Evolutionary conservation across 2,888 invertebrate species (phyloP).

Genomic region (Chaetogeoica ovagalla): DNA sequence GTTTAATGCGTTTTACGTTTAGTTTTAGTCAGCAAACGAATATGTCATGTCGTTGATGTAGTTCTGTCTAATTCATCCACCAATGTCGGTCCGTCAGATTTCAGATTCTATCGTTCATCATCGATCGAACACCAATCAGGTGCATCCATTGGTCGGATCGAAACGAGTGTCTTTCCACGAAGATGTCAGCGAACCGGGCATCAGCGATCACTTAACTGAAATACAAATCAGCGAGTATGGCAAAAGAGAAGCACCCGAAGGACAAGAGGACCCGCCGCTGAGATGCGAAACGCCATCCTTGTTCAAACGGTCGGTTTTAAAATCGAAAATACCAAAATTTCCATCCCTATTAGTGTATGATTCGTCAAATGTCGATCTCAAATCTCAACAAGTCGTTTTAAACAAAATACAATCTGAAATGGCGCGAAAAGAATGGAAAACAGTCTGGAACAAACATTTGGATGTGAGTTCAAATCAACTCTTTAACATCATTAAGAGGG

Average conservation of each 20-base stretch:
- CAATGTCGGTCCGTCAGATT: constrained; percentile 1
- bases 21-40: too few relatives aligned
- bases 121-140: constrained; percentile 22
- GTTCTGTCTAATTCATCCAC: neutral
- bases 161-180: constrained; percentile 40
- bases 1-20: too few relatives aligned
- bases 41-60: constrained; percentile 3
- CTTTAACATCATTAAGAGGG: constrained; percentile 24
- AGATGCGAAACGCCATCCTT: too few relatives aligned
- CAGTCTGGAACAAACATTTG: constrained; percentile 13
- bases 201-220: constrained; percentile 9
- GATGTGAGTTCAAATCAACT: constrained; percentile 10
- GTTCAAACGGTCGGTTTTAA: too few relatives aligned
- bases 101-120: constrained; percentile 29
- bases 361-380: too few relatives aligned
- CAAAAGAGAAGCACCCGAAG: constrained; percentile 34
- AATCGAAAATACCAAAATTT: too few relatives aligned
- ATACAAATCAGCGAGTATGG: constrained; percentile 10
- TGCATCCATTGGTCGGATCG: constrained; percentile 6
- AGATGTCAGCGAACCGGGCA: constrained; percentile 21
- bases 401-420: neutral
- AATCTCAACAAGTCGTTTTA: too few relatives aligned
- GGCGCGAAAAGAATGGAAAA: constrained; percentile 5
- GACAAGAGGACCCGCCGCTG: constrained; percentile 31
- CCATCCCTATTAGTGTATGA: too few relatives aligned